Base-by-base conservation (phyloP, 2,888 invertebrate genomes). In the Platynereis dumerilii region DNA sequence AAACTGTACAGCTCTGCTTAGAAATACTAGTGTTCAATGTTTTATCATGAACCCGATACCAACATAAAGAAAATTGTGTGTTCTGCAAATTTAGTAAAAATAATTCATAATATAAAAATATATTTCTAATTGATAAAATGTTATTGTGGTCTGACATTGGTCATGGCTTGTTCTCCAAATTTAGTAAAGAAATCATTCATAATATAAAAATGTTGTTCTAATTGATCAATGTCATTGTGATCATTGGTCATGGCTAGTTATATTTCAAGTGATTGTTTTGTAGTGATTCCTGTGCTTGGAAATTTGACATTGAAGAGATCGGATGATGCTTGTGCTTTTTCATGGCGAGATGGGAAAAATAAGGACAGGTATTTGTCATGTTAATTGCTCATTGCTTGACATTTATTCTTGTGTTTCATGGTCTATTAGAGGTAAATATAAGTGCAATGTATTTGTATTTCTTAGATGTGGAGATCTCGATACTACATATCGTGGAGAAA, bases 221-320 rank as follows among this genome's bases (percentile, higher is more conserved):
- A 34, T 34, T 34, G 34, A 34, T 7, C 12, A 7, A 34, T 5
- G 34, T 12, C 34, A 34, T 34, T 34, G 34, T 34, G 34, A 7
- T 34, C 12, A 7, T 34, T 7, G 12, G 34, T 12, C 34, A 34
- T 48, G 5, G 17, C 48, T n/a, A 48, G 7, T n/a, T 48, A 12
- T 48, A 10, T n/a, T n/a, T 48, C 5, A n/a, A 62, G 17, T 7
- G 2, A 34, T 60, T 22, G 5, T 26, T 52, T 55, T 66, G 12
- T 54, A 67, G 67, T 67, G 34, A 61, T 64, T 27, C 67, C 67
- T 17, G 64, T 67, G 2, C 22, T 64, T 17, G 64, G 62, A 12
- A 59, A 54, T 29, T 52, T 67, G 48, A 48, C 61, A 28, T 42
- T 67, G 24, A 42, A 39, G n/a, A 48, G 67, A 17, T 56, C 61